Base-by-base conservation (phyloP, 1,140 invertebrate genomes). In the Heliconius himera region DNA sequence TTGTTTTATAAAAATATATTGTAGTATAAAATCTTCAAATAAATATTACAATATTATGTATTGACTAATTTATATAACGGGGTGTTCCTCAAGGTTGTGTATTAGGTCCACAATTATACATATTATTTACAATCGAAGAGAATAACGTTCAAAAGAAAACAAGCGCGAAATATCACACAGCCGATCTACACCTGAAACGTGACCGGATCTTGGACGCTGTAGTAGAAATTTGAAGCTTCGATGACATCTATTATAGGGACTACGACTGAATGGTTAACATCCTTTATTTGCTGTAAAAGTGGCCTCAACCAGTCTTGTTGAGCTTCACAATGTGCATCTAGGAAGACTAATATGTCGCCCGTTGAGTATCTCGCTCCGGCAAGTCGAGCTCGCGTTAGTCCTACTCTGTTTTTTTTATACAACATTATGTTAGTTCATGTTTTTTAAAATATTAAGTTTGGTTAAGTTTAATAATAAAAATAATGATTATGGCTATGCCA, bases 201-300 rank as follows among this genome's bases (percentile, higher is more conserved):
- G 85, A 96, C 96, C 80, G 98, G 97, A 90, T 92, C 87, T 84
- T 88, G 88, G 9, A 94, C 92, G 85, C 92, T 94, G 85, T 93
- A 94, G 88, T 87, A 93, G 85, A 93, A 90, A 74, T 85, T 88
- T 18, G 82, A 86, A 18, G 88, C 77, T 18, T 98, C 97, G 84
- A 99, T 98, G 46, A 98, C 97, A 94, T 99, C 98, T 82, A 99
- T 99, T 78, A 99, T 98, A 18, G 99, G 99, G 87, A 98, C 98
- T 22, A 99, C 94, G 36, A 99, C 98, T 20, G 97, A 96, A 20
- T 95, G 96, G 1, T 95, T 94, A n/a, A 97, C 96, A 74, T 98
- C 96, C 91, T 97, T 97, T 84, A 99, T 98, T 81, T 98, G 95
- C 83, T 97, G 95, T 70, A 99, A 93, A 46, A 99, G 90, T 1